A percentile compares a stretch with the other conserved stretches of the same genome.
Evolutionary conservation across 2,113 vertebrate species (phyloP).

Genomic region (Gasterosteus nipponicus): DNA sequence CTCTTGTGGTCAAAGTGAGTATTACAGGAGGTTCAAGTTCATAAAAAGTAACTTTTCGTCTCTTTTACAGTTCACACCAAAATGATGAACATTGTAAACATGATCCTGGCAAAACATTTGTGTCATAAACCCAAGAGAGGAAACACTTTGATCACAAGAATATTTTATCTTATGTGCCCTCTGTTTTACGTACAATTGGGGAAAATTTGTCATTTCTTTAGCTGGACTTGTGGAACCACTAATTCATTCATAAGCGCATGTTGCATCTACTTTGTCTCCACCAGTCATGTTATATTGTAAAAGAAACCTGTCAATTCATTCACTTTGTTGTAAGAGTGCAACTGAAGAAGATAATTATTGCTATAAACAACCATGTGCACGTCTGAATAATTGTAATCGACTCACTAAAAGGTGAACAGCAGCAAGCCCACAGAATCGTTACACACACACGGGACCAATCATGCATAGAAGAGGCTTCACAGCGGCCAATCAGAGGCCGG

Average conservation of each 20-base stretch:
- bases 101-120: no score
- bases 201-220: neutral
- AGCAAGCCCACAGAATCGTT: neutral
- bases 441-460: neutral
- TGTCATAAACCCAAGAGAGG: no score
- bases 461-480: constrained; percentile 9
- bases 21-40: no score
- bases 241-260: no score
- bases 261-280: no score
- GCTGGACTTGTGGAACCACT: neutral
- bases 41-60: no score
- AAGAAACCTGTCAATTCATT: neutral
- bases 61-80: no score
- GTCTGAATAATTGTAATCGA: neutral
- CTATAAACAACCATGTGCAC: neutral
- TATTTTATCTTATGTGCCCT: no score
- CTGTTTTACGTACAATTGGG: neutral
- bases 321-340: no score
- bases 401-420: neutral
- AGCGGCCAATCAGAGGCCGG: constrained; percentile 35
- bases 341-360: neutral
- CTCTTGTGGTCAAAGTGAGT: no score
- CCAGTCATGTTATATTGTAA: neutral
- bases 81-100: no score
- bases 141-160: no score